A percentile compares a stretch with the other conserved stretches of the same genome.
Evolutionary conservation across 2,888 invertebrate genomes (phyloP).

Genomic region (Mantis religiosa): DNA sequence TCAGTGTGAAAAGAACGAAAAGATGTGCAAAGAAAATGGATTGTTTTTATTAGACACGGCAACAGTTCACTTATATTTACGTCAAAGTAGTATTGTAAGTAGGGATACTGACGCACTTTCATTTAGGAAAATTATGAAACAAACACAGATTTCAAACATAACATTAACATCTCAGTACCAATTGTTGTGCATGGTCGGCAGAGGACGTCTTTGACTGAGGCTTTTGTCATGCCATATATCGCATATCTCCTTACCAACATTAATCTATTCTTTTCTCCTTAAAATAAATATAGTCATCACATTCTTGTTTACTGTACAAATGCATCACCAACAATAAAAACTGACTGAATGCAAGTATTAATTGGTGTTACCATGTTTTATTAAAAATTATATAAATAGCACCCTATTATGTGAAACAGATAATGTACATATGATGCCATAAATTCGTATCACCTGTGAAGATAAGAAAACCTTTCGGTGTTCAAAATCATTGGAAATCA

Average conservation of each 20-base stretch:
- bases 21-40: neutral
- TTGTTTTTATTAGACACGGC: neutral
- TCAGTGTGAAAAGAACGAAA: slow-evolving; percentile 27
- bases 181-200: neutral
- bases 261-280: too few relatives aligned
- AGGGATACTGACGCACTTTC: neutral
- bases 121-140: neutral
- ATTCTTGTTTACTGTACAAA: too few relatives aligned
- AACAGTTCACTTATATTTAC: neutral
- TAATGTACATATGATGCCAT: too few relatives aligned
- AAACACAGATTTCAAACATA: neutral
- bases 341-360: too few relatives aligned
- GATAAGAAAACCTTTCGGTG: too few relatives aligned
- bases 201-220: neutral
- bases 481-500: too few relatives aligned
- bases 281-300: too few relatives aligned
- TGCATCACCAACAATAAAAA: too few relatives aligned
- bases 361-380: too few relatives aligned
- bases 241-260: neutral
- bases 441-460: too few relatives aligned
- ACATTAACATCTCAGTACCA: neutral
- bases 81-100: neutral
- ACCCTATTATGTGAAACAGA: too few relatives aligned
- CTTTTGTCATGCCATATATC: neutral
- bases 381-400: too few relatives aligned